Conservation (phyloP, 2,797 vertebrate genomes). For the Lindbergichthys nudifrons region DNA sequence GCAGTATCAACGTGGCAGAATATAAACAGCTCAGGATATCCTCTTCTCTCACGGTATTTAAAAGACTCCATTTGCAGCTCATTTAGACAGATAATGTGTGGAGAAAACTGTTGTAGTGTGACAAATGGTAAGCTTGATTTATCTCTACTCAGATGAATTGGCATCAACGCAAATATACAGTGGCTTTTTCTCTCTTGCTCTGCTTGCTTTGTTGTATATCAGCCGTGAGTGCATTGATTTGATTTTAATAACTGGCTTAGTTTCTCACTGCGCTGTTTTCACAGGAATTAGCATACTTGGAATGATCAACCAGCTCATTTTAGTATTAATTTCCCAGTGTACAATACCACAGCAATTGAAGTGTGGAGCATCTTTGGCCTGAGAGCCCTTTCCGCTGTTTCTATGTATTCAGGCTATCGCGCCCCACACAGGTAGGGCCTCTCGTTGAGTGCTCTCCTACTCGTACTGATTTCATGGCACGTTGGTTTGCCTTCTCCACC, state of each 20-base stretch:
- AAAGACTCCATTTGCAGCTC: slow-evolving; percentile 51
- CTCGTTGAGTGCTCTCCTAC: slow-evolving; percentile 68
- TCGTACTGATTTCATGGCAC: slow-evolving; percentile 78
- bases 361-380: slow-evolving; percentile 64
- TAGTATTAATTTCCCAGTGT: slow-evolving; percentile 49
- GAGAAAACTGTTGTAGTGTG: slow-evolving; percentile 25
- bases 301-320: slow-evolving; percentile 38
- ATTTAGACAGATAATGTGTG: slow-evolving; percentile 32
- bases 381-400: slow-evolving; percentile 57
- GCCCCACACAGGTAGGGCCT: slow-evolving; percentile 69
- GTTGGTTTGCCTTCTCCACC: slow-evolving; percentile 68
- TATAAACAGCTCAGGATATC: slow-evolving; percentile 40
- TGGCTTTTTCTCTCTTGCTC: slow-evolving; percentile 18
- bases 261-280: slow-evolving; percentile 51
- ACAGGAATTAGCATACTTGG: slow-evolving; percentile 48
- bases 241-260: slow-evolving; percentile 59
- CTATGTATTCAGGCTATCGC: slow-evolving; percentile 73
- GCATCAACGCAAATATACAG: slow-evolving; percentile 3
- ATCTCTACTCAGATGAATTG: slow-evolving; percentile 25
- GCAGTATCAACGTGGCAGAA: slow-evolving; percentile 44
- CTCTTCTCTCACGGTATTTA: slow-evolving; percentile 51
- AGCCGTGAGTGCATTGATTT: slow-evolving; percentile 40
- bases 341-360: slow-evolving; percentile 52
- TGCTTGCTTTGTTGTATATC: slow-evolving; percentile 23
- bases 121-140: slow-evolving; percentile 35